These are phyloP conservation scores for Drosophila prosaltans DNA, from an alignment of 1,140 invertebrate species.

Conservation along the genomic window DNA sequence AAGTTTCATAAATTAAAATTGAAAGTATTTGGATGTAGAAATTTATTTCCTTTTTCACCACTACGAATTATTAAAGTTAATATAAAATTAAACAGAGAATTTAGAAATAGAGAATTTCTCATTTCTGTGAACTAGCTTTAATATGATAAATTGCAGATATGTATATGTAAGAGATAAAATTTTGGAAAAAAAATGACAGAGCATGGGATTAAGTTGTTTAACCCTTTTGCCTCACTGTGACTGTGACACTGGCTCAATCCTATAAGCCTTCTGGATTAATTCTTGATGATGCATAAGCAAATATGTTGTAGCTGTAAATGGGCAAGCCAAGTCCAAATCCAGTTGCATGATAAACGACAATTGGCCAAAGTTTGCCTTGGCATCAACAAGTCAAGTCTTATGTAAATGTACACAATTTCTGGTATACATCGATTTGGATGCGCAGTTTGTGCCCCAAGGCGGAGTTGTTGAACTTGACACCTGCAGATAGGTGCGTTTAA, in stretches of 20 bases:
- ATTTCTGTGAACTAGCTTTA: too few species aligned
- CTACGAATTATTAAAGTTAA: too few species aligned
- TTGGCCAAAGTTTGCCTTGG: neutral
- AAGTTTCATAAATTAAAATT: too few species aligned
- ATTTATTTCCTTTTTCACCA: too few species aligned
- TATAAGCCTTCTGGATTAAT: constrained; percentile 2
- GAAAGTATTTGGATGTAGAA: too few species aligned
- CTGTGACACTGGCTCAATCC: neutral
- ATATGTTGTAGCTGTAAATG: constrained; percentile 6
- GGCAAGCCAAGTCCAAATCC: neutral
- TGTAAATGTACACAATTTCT: constrained; percentile 22
- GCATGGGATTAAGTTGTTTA: neutral
- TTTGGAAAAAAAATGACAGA: too few species aligned
- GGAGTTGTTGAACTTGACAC: constrained; percentile 14
- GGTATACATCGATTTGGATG: neutral
- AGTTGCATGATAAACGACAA: constrained; percentile 16
- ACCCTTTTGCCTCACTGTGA: neutral
- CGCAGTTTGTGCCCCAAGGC: neutral
- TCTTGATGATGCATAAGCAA: constrained; percentile 2
- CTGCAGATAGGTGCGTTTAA: constrained; percentile 2
- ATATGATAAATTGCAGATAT: too few species aligned
- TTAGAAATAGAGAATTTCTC: too few species aligned
- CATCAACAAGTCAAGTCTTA: constrained; percentile 8
- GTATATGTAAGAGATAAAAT: too few species aligned
- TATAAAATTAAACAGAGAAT: too few species aligned